Evolutionary conservation across 2,888 invertebrate species (phyloP).

Genomic region (Drosophila maculinotata): DNA sequence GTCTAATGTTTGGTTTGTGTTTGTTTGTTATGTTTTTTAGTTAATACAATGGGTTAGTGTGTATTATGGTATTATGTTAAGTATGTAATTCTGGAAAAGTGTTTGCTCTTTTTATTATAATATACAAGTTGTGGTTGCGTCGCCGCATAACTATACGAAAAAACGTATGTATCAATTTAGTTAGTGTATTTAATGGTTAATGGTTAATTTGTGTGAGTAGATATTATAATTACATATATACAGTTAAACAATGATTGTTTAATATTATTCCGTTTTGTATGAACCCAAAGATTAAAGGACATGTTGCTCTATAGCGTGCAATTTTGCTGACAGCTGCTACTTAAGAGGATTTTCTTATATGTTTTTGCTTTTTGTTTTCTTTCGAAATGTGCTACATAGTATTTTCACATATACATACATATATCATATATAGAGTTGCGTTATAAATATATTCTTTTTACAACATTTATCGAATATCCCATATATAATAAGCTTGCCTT

Average conservation of each 20-base stretch:
- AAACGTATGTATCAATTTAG: constrained; percentile 25
- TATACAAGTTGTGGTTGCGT: constrained; percentile 43
- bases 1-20: constrained; percentile 63
- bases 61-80: constrained; percentile 50
- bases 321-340: constrained; percentile 38
- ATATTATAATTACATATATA: constrained; percentile 71
- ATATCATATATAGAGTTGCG: constrained; percentile 33
- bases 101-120: constrained; percentile 44
- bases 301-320: constrained; percentile 32
- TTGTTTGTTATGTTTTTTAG: constrained; percentile 42
- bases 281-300: constrained; percentile 14
- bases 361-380: constrained; percentile 9
- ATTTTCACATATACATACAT: constrained; percentile 32
- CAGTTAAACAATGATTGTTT: constrained; percentile 61
- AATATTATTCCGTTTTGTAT: constrained; percentile 20
- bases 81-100: constrained; percentile 51
- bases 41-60: constrained; percentile 69
- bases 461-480: constrained; percentile 70
- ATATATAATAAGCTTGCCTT: constrained; percentile 23
- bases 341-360: constrained; percentile 20
- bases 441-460: constrained; percentile 54
- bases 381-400: constrained; percentile 41
- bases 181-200: constrained; percentile 21
- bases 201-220: constrained; percentile 29
- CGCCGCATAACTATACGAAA: constrained; percentile 30